Evolutionary conservation across 2,797 vertebrate species (phyloP).

Genomic region (Brachyalestes nurse): DNA sequence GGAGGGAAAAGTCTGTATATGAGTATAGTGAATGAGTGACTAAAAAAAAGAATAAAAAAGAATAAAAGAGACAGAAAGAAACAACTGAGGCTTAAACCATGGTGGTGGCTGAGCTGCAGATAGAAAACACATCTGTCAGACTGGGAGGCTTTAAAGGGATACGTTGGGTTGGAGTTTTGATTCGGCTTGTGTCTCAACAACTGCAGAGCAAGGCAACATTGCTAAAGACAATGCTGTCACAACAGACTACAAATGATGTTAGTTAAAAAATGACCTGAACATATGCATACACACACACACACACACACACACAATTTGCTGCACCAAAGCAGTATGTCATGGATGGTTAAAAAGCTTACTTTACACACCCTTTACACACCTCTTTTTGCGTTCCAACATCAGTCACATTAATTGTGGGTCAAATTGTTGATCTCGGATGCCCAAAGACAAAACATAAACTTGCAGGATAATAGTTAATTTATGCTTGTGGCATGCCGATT

Average conservation of each 20-base stretch:
- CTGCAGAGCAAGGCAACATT: slow-evolving; percentile 9
- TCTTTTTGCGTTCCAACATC: neutral
- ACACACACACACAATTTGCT: neutral
- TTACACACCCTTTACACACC: neutral
- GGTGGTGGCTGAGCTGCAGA: neutral
- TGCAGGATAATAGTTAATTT: no score
- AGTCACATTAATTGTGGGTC: slow-evolving; percentile 38
- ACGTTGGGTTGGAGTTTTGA: slow-evolving; percentile 11
- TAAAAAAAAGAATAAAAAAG: no score
- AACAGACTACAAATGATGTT: neutral
- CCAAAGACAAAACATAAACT: no score
- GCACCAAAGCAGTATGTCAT: no score
- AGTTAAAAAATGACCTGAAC: neutral
- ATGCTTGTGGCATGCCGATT: no score
- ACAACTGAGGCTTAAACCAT: neutral
- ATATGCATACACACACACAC: neutral
- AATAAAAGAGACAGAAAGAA: neutral
- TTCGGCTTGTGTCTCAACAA: slow-evolving; percentile 5
- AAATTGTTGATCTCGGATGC: neutral
- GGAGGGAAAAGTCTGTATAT: neutral
- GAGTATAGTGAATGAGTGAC: neutral
- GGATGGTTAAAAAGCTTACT: neutral
- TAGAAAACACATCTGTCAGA: slow-evolving; percentile 10
- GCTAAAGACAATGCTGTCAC: slow-evolving; percentile 21
- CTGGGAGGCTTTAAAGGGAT: neutral